A percentile compares a stretch with the other conserved stretches of the same genome.
Evolutionary conservation across 1,140 invertebrate species (phyloP).

Genomic region (Drosophila nannoptera): DNA sequence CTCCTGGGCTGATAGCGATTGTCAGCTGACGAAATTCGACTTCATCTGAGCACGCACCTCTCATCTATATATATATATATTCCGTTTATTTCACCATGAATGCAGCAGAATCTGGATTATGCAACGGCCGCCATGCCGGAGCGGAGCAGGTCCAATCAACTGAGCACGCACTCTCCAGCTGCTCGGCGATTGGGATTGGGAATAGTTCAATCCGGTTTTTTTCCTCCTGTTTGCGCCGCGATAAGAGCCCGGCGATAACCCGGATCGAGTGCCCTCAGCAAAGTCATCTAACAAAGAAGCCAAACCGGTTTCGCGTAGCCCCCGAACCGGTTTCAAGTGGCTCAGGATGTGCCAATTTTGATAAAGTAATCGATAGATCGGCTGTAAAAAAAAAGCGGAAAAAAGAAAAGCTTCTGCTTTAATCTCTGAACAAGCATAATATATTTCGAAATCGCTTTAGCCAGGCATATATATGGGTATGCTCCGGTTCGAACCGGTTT

Average conservation of each 20-base stretch:
- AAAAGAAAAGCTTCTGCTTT: not conserved
- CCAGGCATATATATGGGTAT: slow-evolving; percentile 31
- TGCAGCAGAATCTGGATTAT: slow-evolving; percentile 8
- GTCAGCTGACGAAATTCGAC: slow-evolving; percentile 15
- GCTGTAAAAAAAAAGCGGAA: slow-evolving; percentile 3
- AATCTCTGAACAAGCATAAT: slow-evolving; percentile 40
- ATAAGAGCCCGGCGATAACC: slow-evolving; percentile 32
- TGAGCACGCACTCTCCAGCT: slow-evolving; percentile 44
- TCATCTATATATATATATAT: too few species aligned
- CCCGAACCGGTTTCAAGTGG: slow-evolving; percentile 58
- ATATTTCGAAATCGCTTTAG: slow-evolving; percentile 39
- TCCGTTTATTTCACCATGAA: too few species aligned
- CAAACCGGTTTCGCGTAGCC: slow-evolving; percentile 53
- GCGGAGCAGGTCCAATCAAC: slow-evolving; percentile 13
- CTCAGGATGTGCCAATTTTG: slow-evolving; percentile 65
- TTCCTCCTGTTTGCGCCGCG: not conserved
- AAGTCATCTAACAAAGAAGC: slow-evolving; percentile 31
- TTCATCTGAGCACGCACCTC: too few species aligned
- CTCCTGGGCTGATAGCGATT: slow-evolving; percentile 22
- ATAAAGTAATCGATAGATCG: slow-evolving; percentile 31
- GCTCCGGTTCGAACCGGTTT: slow-evolving; percentile 38
- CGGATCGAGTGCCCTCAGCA: slow-evolving; percentile 47
- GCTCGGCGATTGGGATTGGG: slow-evolving; percentile 28
- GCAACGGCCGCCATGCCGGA: slow-evolving; percentile 25
- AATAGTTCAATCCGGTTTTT: slow-evolving; percentile 2